Conservation (phyloP, 2,888 invertebrate genomes). For the Mayetiola destructor region DNA sequence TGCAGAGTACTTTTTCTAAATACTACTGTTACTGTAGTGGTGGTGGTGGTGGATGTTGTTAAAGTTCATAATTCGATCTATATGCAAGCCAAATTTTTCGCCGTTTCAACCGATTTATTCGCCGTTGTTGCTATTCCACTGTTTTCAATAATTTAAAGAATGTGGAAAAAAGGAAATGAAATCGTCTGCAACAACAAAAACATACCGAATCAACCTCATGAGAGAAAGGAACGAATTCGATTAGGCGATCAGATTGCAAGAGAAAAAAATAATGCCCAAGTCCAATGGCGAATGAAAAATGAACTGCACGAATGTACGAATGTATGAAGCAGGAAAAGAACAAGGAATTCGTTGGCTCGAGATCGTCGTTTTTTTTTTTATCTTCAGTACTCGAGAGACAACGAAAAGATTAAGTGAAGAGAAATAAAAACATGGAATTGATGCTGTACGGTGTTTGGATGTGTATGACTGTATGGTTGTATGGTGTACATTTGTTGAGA, state of each 20-base stretch:
- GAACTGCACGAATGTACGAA: not conserved
- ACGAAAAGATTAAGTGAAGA: not conserved
- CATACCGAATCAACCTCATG: not conserved
- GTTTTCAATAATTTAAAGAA: no score
- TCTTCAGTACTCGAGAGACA: not conserved
- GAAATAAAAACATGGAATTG: not conserved
- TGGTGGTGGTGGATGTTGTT: no score
- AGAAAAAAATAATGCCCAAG: not conserved
- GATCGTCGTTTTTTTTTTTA: not conserved
- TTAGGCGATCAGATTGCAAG: no score
- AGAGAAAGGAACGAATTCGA: conserved; percentile 10
- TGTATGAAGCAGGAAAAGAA: conserved; percentile 10
- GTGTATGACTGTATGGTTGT: no score
- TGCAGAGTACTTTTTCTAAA: no score
- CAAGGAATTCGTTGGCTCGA: conserved; percentile 7
- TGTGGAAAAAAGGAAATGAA: conserved; percentile 10
- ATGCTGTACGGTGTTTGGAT: not conserved
- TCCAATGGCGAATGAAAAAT: not conserved
- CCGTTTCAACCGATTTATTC: no score
- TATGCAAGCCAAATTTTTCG: no score
- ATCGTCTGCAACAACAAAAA: not conserved
- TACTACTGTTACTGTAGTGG: no score
- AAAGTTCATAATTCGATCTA: no score
- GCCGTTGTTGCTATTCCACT: no score
- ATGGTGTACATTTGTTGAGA: no score